phyloP scores from a whole-genome alignment of 1,140 invertebrate genomes.

The Psix sp. region DNA sequence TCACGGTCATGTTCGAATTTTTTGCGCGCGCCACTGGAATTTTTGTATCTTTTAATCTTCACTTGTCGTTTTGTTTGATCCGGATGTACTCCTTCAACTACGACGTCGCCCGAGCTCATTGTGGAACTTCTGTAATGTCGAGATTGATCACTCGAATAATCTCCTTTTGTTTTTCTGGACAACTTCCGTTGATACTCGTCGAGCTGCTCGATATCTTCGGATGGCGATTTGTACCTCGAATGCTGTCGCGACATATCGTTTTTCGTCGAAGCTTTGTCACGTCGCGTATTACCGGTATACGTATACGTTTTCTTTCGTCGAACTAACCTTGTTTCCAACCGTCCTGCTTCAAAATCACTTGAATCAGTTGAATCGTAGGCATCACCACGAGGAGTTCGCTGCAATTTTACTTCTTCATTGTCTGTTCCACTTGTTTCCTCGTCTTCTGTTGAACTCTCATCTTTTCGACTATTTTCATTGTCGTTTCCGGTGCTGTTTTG shows the following conservation, averaged over 20 bases:
- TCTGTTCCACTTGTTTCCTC: no score
- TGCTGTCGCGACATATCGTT: not conserved
- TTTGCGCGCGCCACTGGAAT: no score
- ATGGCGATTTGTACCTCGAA: not conserved
- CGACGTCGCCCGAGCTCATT: no score
- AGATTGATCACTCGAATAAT: not conserved
- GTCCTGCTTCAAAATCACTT: not conserved
- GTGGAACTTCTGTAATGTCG: not conserved
- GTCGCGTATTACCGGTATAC: not conserved
- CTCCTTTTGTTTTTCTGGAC: not conserved
- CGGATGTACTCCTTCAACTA: no score
- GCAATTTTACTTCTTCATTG: not conserved
- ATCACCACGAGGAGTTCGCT: not conserved
- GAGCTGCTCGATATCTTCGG: not conserved
- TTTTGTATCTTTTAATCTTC: no score
- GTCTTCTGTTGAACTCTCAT: not conserved
- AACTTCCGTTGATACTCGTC: slow-evolving; percentile 1
- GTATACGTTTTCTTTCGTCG: not conserved
- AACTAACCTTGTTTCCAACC: not conserved
- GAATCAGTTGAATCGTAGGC: not conserved
- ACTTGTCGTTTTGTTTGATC: no score
- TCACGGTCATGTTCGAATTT: no score
- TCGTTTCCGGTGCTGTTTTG: no score
- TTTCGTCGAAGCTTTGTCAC: not conserved
- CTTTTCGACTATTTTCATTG: no score